A percentile compares a stretch with the other conserved stretches of the same genome.
Conservation (phyloP, 2,113 vertebrate species). For the Eubucco bourcierii region DNA sequence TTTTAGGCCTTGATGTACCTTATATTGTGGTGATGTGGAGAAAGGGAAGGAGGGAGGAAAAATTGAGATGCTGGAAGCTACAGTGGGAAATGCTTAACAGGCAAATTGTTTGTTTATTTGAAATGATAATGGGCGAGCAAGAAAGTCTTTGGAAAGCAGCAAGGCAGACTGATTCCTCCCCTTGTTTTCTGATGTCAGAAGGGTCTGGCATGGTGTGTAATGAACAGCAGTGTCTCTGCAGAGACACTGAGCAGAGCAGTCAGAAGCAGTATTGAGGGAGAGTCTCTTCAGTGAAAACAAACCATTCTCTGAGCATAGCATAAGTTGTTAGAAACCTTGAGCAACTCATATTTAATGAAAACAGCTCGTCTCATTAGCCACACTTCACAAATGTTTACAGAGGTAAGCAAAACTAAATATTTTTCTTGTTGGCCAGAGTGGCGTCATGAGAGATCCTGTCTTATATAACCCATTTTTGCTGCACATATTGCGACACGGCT, state of each 20-base stretch:
- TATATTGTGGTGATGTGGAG: background rate
- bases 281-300: background rate
- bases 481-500: background rate
- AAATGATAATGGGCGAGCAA: background rate
- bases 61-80: background rate
- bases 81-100: background rate
- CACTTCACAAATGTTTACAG: constrained; percentile 32
- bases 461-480: constrained; percentile 10
- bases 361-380: background rate
- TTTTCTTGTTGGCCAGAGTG: constrained; percentile 17
- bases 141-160: background rate
- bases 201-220: background rate
- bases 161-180: background rate
- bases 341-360: background rate
- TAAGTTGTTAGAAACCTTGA: constrained; percentile 17
- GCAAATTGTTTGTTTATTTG: background rate
- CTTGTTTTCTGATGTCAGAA: background rate
- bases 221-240: accelerated
- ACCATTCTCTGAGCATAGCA: background rate
- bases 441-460: background rate
- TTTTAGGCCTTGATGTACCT: background rate
- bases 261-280: background rate
- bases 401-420: constrained; percentile 37
- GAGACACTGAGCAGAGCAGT: background rate
- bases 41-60: background rate